Evolutionary conservation across 2,113 vertebrate genomes (phyloP).

Genomic region (Manacus vitellinus): DNA sequence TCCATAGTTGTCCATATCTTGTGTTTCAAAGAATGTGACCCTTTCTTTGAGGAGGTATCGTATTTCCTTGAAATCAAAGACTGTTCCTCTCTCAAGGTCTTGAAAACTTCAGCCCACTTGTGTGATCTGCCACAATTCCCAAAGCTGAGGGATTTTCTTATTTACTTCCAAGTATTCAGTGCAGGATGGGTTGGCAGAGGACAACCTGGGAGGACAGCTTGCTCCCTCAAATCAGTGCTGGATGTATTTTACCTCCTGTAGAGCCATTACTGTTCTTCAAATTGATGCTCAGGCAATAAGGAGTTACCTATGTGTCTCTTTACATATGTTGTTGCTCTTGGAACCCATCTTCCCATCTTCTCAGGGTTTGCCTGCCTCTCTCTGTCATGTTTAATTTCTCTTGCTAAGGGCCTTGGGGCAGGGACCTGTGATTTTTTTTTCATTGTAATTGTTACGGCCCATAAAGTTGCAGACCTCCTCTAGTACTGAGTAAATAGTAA

Average conservation of each 20-base stretch:
- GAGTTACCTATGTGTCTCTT: not conserved
- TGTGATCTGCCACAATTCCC: not conserved
- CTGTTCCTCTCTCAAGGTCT: not conserved
- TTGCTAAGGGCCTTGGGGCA: not conserved
- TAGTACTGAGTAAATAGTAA: conserved; percentile 7
- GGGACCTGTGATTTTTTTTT: not conserved
- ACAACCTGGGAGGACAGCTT: not conserved
- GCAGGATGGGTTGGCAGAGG: not conserved
- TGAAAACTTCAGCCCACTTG: conserved; percentile 30
- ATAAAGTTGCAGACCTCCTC: not conserved
- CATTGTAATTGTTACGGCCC: not conserved
- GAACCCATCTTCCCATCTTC: not conserved
- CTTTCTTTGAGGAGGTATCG: conserved; percentile 32
- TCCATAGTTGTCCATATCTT: not conserved
- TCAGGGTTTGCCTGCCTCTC: not conserved
- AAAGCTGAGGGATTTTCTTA: not conserved
- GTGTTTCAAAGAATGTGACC: conserved; percentile 33
- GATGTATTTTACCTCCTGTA: not conserved
- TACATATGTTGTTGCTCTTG: not conserved
- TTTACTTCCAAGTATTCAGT: not conserved
- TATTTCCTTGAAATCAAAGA: conserved; percentile 43
- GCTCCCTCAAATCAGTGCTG: not conserved
- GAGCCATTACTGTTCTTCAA: not conserved
- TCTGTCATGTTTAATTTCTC: not conserved
- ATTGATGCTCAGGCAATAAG: not conserved